Base-by-base conservation (phyloP, 1,140 invertebrate species). In the Drosophila kohkoa region DNA sequence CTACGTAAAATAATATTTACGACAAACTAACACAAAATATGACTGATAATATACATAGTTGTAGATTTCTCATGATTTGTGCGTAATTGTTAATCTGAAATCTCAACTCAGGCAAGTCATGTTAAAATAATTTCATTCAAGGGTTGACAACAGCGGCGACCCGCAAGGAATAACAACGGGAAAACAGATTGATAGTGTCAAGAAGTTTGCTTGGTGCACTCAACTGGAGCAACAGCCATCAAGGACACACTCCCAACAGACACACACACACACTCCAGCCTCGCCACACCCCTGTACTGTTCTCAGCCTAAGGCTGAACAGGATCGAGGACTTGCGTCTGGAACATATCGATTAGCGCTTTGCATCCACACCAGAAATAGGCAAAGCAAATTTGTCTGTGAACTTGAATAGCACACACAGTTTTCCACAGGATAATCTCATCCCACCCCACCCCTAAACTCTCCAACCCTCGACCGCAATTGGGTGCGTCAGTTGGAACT, bases 121-220 rank as follows among this genome's bases (percentile, higher is more conserved):
- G 48, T 46, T 51, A 20, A 25, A 55, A 82, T 69, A 72, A 87
- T 67, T 80, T 46, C 28, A 72, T 77, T 69, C 63, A 80, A 69
- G 74, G 66, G 69, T 88, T 80, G 73, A 67, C 79, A 67, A 79
- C 49, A 59, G 10, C 35, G 16, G 11, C 38, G 25, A 43, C 28
- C 32, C 15, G 3, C 57, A 28, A 35, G 59, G 30, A 59, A 70
- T 48, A 57, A 43, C 16, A 49, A 25, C 58, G 20, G 25, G 20
- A 77, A 88, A 88, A 77, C 83, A 87, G 80, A 87, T 87, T 88
- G 83, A 77, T 72, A 69, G 77, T 83, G 85, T 87, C 83, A 88
- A 88, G 75, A 62, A 74, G 54, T 60, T 43, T 64, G 30, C 35
- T 11, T 57, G 13, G 58, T 63, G 66, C 66, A 59, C 59, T 75